Percentiles rank a stretch among this genome's conserved stretches.
Conservation (phyloP, 2,888 invertebrate genomes). For the Pinctada fucata region DNA sequence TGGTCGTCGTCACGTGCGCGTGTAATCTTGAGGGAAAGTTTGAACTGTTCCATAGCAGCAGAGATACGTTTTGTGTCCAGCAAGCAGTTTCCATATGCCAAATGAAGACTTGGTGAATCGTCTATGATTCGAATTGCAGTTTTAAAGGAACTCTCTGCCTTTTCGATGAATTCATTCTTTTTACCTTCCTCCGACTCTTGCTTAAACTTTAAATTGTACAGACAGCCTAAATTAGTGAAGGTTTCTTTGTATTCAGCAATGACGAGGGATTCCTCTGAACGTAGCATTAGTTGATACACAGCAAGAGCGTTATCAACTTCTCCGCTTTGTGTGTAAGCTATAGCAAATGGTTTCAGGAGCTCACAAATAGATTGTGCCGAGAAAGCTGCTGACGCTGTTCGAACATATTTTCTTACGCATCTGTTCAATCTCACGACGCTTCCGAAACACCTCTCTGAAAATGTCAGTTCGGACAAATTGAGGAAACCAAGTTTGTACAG, state of each 20-base stretch:
- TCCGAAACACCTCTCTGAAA: slow-evolving; percentile 32
- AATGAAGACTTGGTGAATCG: slow-evolving; percentile 41
- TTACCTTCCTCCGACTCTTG: not conserved
- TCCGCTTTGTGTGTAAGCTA: slow-evolving; percentile 30
- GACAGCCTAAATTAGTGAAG: slow-evolving; percentile 39
- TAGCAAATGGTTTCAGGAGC: slow-evolving; percentile 40
- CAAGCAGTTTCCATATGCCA: slow-evolving; percentile 43
- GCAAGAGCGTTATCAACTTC: slow-evolving; percentile 32
- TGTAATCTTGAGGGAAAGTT: slow-evolving; percentile 20
- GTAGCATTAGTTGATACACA: slow-evolving; percentile 29
- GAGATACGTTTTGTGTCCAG: slow-evolving; percentile 13
- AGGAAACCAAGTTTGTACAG: slow-evolving; percentile 36
- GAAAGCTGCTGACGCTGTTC: slow-evolving; percentile 32
- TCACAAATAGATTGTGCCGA: slow-evolving; percentile 33
- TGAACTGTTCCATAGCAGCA: slow-evolving; percentile 34
- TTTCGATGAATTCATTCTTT: slow-evolving; percentile 7
- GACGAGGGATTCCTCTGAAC: slow-evolving; percentile 21
- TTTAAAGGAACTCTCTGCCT: slow-evolving; percentile 25
- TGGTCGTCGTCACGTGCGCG: slow-evolving; percentile 40
- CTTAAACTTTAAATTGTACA: slow-evolving; percentile 17
- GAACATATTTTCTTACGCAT: slow-evolving; percentile 22
- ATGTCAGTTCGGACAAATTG: slow-evolving; percentile 16
- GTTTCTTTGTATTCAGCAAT: slow-evolving; percentile 25
- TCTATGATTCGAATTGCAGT: slow-evolving; percentile 23
- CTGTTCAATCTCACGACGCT: slow-evolving; percentile 35